Conservation (phyloP, 1,140 invertebrate species). For the Drosophila pectinifera region DNA sequence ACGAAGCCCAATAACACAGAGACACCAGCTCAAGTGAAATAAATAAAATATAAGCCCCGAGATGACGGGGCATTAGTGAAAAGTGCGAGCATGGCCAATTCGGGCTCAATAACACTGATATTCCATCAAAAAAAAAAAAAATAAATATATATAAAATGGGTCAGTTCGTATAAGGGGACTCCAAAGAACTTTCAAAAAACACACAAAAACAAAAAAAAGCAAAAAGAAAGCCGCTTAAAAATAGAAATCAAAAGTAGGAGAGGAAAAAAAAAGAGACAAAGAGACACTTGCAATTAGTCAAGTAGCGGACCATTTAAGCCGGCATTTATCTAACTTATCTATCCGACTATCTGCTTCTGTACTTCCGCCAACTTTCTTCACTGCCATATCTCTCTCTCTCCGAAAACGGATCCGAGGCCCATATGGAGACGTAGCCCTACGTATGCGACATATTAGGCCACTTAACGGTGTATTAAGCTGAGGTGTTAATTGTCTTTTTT, state of each 20-base stretch:
- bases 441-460: constrained; percentile 65
- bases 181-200: constrained; percentile 62
- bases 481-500: constrained; percentile 67
- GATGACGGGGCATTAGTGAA: constrained; percentile 53
- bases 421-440: constrained; percentile 31
- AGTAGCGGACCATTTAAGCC: constrained; percentile 46
- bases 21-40: neutral
- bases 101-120: constrained; percentile 63
- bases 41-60: constrained; percentile 1
- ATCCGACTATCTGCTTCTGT: constrained; percentile 36
- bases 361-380: constrained; percentile 72
- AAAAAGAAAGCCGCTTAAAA: constrained; percentile 48
- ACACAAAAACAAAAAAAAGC: neutral
- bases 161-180: constrained; percentile 29
- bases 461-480: constrained; percentile 55
- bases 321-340: constrained; percentile 56
- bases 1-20: constrained; percentile 1
- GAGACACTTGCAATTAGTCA: constrained; percentile 65
- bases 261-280: constrained; percentile 8
- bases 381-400: constrained; percentile 7
- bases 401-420: constrained; percentile 28
- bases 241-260: constrained; percentile 54
- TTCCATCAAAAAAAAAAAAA: constrained; percentile 33
- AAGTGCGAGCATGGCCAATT: constrained; percentile 58
- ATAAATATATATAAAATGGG: constrained; percentile 46